Base-by-base conservation (phyloP, 2,797 vertebrate genomes). In the Arctocebus calabarensis region DNA sequence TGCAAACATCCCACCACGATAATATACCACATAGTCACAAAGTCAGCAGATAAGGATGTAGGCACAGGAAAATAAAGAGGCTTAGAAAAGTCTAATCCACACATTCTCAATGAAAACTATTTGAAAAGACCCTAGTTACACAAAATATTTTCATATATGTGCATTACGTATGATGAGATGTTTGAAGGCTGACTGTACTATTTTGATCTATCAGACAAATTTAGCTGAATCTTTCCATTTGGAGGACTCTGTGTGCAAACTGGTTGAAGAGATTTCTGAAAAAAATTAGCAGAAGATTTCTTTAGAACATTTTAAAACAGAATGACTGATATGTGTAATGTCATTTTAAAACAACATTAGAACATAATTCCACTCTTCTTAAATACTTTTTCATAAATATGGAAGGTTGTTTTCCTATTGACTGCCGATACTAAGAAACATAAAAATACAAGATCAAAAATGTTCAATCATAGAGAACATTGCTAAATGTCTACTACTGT, bases 151-250 rank as follows among this genome's bases (percentile, higher is more conserved):
- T 85, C 61, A 45, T 75, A n/a, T 48, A 23, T 20, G 3, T 84
- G 5, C 25, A 34, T 48, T 88, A 62, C 43, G 40, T 70, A 57
- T 45, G 25, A 85, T 85, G 43, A 70, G 32, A 16, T 29, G 17
- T 57, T 84, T 90, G 48, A 37, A 59, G 25, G 14, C 61, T 87
- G 14, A 59, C 57, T 78, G 84, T 95, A 64, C 61, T 82, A n/a
- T 86, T 97, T 62, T 94, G 32, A 92, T 79, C 22, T 27, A 86
- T n/a, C 40, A 68, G 62, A 85, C 29, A 79, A 94, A 61, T 70
- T 94, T 88, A 94, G 37, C 25, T 84, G 59, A 48, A 86, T 90
- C 48, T 68, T 94, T 85, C 81, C 74, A 86, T 78, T 94, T 90
- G 73, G 64, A 74, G 86, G 40, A 82, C 20, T 52, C 0, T 78